phyloP scores from a whole-genome alignment of 2,888 invertebrate species.

The Cenopis cana region DNA sequence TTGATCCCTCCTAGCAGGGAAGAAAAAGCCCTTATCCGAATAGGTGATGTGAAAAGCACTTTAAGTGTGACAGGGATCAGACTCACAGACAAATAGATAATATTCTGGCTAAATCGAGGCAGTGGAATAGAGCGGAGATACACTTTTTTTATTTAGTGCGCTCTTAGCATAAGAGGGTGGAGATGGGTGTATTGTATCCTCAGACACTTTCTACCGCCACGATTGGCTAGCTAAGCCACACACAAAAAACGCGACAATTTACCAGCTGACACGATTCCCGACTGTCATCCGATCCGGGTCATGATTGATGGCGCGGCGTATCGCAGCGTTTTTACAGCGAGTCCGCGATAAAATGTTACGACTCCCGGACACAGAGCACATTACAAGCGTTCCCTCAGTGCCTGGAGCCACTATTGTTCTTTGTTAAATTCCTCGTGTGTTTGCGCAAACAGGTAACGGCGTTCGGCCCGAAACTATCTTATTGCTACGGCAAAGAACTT shows the following conservation, averaged over 20 bases:
- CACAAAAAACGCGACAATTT: slow-evolving; percentile 33
- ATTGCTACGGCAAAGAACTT: slow-evolving; percentile 46
- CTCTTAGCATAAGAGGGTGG: neutral
- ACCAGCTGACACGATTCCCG: slow-evolving; percentile 34
- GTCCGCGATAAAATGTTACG: slow-evolving; percentile 29
- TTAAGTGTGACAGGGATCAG: neutral
- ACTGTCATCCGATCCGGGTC: slow-evolving; percentile 23
- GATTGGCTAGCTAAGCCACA: slow-evolving; percentile 16
- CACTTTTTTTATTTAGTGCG: neutral
- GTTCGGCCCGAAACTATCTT: slow-evolving; percentile 43
- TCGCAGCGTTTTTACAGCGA: slow-evolving; percentile 27
- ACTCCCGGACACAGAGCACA: slow-evolving; percentile 26
- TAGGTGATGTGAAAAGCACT: too few relatives aligned
- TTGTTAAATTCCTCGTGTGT: slow-evolving; percentile 58
- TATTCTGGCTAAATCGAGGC: neutral
- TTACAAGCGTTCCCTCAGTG: slow-evolving; percentile 8
- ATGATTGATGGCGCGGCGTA: slow-evolving; percentile 25
- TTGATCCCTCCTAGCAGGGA: too few relatives aligned
- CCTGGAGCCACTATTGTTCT: slow-evolving; percentile 53
- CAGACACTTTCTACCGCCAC: slow-evolving; percentile 4
- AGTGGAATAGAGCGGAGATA: neutral
- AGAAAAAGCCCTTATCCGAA: too few relatives aligned
- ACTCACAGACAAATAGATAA: neutral
- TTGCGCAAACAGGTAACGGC: slow-evolving; percentile 58
- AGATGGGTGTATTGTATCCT: neutral